Evolutionary conservation across 1,140 invertebrate species (phyloP), one percentile per base, ranked within the genome.

Genomic region (Trichomalopsis sarcophagae): DNA sequence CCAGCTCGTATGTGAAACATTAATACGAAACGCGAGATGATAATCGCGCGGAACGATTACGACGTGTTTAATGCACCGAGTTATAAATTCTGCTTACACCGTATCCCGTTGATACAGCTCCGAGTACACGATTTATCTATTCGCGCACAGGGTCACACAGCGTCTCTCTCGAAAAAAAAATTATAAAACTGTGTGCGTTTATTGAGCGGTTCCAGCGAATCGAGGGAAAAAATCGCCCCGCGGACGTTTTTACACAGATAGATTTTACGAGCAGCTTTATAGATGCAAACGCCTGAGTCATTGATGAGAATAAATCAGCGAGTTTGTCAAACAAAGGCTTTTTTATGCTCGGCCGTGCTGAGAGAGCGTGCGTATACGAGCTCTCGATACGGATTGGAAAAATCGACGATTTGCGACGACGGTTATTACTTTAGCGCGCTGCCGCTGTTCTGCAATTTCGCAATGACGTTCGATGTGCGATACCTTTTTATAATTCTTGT

Each of bases 251-350:
- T 74, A 33, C 7, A 74, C 33, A 74, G 17, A 36, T 74, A 21
- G 13, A 74, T 17, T 74, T 74, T 74, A 74, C 30, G 71, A 73
- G 71, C 7, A 74, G 33, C 33, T 33, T 40, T 62, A 62, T 62
- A 62, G 2, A 62, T 62, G 17, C 17, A 62, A 62, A 17, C 55
- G 55, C 6, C n/a, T 76, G 75, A 21, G 21, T 76, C 75, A 76
- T 50, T 50, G 75, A 76, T 76, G 44, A 44, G 44, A 62, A 79
- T 79, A 79, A 79, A 79, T 79, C 77, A 79, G 30, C 9, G 23
- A 66, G 13, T 79, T 79, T 66, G 47, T 27, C 55, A 62, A 79
- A 79, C 50, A 79, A 79, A 66, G 50, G 30, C 68, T 71, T 11
- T 62, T 71, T 71, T 71, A 71, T 17, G 55, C 17, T n/a, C 6